Conservation (phyloP, 2,797 vertebrate genomes). For the Neosilurus hyrtlii region DNA sequence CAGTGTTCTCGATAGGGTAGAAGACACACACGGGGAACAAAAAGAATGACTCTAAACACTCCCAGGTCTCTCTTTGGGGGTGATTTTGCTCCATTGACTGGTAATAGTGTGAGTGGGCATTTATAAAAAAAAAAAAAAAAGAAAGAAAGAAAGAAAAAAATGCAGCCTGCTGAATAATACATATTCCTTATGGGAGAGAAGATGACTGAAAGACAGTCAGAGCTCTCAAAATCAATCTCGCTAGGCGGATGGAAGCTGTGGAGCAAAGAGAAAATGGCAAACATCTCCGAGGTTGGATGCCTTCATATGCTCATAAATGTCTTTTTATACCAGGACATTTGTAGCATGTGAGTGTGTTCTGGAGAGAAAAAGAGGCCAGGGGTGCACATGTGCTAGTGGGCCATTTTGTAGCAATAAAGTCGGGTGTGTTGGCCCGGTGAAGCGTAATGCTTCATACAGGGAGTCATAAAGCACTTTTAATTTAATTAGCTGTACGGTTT, state of each 20-base stretch:
- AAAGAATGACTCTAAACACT: slow-evolving; percentile 40
- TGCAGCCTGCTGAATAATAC: slow-evolving; percentile 70
- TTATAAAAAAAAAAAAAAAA: slow-evolving; percentile 58
- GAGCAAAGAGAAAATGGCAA: slow-evolving; percentile 75
- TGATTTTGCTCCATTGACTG: slow-evolving; percentile 61
- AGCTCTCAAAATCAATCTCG: slow-evolving; percentile 76
- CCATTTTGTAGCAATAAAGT: slow-evolving; percentile 69
- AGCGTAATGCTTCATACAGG: slow-evolving; percentile 61
- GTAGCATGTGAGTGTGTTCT: slow-evolving; percentile 10
- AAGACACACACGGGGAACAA: slow-evolving; percentile 20
- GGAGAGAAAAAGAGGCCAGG: slow-evolving; percentile 46
- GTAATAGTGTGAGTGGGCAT: slow-evolving; percentile 70
- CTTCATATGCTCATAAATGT: slow-evolving; percentile 77
- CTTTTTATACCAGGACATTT: slow-evolving; percentile 71
- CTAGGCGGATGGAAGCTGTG: slow-evolving; percentile 71
- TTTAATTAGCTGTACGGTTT: slow-evolving; percentile 70
- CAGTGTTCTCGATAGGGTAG: slow-evolving; percentile 33
- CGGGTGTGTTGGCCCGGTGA: slow-evolving; percentile 59
- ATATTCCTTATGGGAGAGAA: slow-evolving; percentile 71
- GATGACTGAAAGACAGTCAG: slow-evolving; percentile 63
- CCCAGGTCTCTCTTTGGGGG: slow-evolving; percentile 58
- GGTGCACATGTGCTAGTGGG: slow-evolving; percentile 55
- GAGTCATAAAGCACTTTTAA: slow-evolving; percentile 70
- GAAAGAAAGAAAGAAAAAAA: neutral
- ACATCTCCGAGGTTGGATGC: slow-evolving; percentile 74